Conservation (phyloP, 2,888 invertebrate species). For the Thera obeliscata region DNA sequence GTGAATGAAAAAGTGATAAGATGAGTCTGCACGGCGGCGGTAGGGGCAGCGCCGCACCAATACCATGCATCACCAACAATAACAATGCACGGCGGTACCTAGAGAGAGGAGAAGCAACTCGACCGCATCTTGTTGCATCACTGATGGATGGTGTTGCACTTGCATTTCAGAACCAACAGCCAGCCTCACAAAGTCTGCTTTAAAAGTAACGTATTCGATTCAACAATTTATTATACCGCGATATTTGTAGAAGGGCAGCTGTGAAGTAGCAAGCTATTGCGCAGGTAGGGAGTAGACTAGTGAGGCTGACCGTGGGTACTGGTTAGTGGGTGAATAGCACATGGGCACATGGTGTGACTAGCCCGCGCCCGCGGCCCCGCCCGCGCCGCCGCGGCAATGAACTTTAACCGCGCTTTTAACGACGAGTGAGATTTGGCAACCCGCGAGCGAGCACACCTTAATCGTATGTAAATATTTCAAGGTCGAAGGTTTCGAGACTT, state of each 20-base stretch:
- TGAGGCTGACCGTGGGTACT: slow-evolving; percentile 11
- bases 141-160: slow-evolving; percentile 4
- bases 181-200: neutral
- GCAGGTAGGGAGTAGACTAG: neutral
- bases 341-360: slow-evolving; percentile 3
- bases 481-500: neutral
- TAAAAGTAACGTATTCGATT: neutral
- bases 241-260: too few species aligned
- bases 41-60: neutral
- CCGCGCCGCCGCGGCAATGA: slow-evolving; percentile 10
- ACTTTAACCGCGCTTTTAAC: slow-evolving; percentile 15
- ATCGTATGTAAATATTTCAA: neutral
- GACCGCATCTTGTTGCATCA: slow-evolving; percentile 11
- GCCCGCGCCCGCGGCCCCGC: slow-evolving; percentile 1
- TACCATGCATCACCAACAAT: slow-evolving; percentile 12
- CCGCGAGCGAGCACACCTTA: neutral
- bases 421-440: slow-evolving; percentile 5
- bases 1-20: too few species aligned
- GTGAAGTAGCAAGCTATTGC: too few species aligned
- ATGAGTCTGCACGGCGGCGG: too few species aligned
- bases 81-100: neutral
- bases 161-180: slow-evolving; percentile 10
- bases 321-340: slow-evolving; percentile 7
- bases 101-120: neutral
- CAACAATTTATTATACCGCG: too few species aligned